These are phyloP conservation scores for Sturnira hondurensis DNA, from an alignment of 2,113 vertebrate species.

Conservation along the genomic window DNA sequence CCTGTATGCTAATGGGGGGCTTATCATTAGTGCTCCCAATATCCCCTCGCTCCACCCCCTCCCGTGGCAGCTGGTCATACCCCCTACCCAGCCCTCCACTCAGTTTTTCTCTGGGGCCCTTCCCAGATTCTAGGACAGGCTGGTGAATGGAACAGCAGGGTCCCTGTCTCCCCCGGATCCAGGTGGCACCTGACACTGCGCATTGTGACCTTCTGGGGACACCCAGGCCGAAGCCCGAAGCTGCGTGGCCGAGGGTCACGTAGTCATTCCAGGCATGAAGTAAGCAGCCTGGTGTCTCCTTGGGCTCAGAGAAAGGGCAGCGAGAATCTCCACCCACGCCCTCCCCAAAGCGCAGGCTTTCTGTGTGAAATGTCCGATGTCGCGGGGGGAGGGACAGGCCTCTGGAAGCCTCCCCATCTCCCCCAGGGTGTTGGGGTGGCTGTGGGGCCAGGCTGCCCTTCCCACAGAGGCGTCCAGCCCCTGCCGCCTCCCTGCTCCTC, in stretches of 20 bases:
- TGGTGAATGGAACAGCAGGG: accelerated
- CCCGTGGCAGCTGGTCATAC: accelerated
- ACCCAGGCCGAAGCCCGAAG: neutral
- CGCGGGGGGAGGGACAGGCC: neutral
- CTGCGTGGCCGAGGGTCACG: accelerated
- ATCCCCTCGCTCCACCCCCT: neutral
- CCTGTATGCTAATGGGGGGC: neutral
- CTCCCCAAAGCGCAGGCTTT: neutral
- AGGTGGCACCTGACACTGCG: accelerated
- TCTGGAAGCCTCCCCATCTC: neutral
- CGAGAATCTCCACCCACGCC: neutral
- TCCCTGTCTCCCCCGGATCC: accelerated
- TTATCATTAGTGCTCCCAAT: neutral
- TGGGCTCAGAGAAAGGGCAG: neutral
- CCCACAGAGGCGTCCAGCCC: neutral
- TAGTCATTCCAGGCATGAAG: accelerated
- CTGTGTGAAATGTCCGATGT: neutral
- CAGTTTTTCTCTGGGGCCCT: neutral
- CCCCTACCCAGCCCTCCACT: accelerated
- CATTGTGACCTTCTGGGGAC: neutral
- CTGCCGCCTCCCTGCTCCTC: neutral
- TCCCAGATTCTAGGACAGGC: too few species aligned
- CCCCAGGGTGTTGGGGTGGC: neutral
- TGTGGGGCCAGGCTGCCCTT: neutral
- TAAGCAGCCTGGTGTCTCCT: neutral